Evolutionary conservation across 2,797 vertebrate species (phyloP), one percentile per base, ranked within the genome.

Genomic region (Pachyuromys duprasi): DNA sequence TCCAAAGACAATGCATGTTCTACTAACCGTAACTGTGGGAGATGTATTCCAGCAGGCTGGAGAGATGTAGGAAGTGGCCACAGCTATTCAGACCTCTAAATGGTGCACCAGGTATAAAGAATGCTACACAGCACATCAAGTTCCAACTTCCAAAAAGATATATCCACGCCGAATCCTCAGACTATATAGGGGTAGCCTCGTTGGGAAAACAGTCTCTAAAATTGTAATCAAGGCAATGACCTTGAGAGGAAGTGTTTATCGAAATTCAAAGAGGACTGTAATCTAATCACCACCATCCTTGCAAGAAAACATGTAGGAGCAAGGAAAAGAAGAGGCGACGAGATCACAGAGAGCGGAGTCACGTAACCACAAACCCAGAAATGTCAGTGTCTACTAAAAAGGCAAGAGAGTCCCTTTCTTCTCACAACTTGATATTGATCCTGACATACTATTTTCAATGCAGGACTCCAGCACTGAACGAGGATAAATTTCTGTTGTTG

Each of bases 121-220:
- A 28, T 86, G 26, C 2, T 39, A 63, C 36, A 15, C 1, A 65
- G 15, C 12, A 36, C 22, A 33, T 88, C 72, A 63, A 79, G 20
- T 6, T 42, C 3, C 69, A 36, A 28, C 20, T n/a, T 90, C 65
- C 36, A 67, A 28, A 84, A 81, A 12, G 9, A 42, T n/a, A 42
- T 20, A 18, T 42, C 39, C 24, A 3, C 15, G 13, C 53, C 18
- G 1, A 49, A 70, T 80, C 36, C 24, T 75, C 39, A 72, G 36
- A 53, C n/a, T 87, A 33, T 13, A 14, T 36, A 33, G 39, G 18
- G 20, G 6, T 67, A 15, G 8, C 17, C 14, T 31, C 83, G 57
- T 57, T 81, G 84, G 76, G 49, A 42, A 84, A 90, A 70, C 7
- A 4, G 14, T 70, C 65, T 94, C 95, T 82, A 49, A 49, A 80